Evolutionary conservation across 2,888 invertebrate genomes (phyloP), one percentile per base, ranked within the genome.

Genomic region (Parelbella ahira): DNA sequence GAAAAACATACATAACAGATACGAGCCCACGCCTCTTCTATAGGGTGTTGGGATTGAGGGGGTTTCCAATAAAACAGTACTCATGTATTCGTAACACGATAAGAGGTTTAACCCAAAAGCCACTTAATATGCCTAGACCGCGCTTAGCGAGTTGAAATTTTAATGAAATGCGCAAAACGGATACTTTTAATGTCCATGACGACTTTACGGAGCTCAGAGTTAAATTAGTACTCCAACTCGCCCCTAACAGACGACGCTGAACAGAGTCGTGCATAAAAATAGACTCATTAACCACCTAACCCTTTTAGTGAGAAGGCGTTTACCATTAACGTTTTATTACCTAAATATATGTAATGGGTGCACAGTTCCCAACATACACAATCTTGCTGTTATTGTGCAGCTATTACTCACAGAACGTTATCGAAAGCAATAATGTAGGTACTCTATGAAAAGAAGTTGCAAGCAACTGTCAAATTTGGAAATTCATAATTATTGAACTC

Each of bases 111-210:
- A 36, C 38, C 60, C 57, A 53, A 37, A 47, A 54, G 54, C 47
- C 60, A 66, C 68, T 68, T 67, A 63, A 68, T 68, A 67, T 61
- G 63, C 66, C 66, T 63, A 67, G 60, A 65, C 70, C 68, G 64
- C 62, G 63, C 68, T 71, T 66, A 64, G 59, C 38, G 67, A 65
- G 63, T 68, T 69, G 54, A 69, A 67, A 68, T 70, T 75, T 77
- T 73, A 74, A 74, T 76, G 72, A 63, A 72, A 74, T 67, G 69
- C 65, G 63, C 68, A 71, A 68, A 69, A 63, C 59, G 55, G 55
- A 60, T 59, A 60, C 60, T 76, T 92, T 68, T 60, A 66, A 66
- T 63, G 67, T 61, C 54, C 48, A 50, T 56, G 56, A 57, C 49
- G 59, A 56, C 57, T 68, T 66, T 60, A 37, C 50, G 41, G 51